These are phyloP conservation scores for Perognathus longimembris DNA, from an alignment of 2,113 vertebrate species.

Conservation along the genomic window DNA sequence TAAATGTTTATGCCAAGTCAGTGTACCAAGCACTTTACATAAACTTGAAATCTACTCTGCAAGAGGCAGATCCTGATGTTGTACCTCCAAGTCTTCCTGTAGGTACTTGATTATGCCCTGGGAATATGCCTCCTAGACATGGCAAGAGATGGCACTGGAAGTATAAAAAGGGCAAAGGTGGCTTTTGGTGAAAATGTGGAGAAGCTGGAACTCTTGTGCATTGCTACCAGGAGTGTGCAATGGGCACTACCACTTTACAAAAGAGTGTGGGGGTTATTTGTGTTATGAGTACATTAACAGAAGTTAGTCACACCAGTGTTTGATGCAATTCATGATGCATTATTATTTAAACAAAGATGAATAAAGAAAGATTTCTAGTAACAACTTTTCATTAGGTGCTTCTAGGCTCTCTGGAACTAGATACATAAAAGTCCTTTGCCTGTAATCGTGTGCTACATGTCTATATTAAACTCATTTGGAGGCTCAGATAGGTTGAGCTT, in stretches of 20 bases:
- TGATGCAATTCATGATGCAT: not conserved
- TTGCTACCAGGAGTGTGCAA: not conserved
- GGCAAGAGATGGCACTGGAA: constrained; percentile 5
- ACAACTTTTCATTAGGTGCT: not conserved
- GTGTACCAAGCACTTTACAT: not conserved
- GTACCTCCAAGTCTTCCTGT: not conserved
- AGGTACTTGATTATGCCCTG: not conserved
- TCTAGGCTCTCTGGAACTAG: not conserved
- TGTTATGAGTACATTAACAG: not conserved
- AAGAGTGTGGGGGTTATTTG: not conserved
- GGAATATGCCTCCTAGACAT: not conserved
- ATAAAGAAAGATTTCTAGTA: not conserved
- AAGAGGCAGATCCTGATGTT: not conserved
- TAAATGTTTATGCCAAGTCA: constrained; percentile 44
- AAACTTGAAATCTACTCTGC: constrained; percentile 3
- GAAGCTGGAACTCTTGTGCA: not conserved
- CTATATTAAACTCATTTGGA: not conserved
- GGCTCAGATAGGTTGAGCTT: not conserved
- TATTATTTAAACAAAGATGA: not conserved
- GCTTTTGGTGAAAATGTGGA: not conserved
- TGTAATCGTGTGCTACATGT: not conserved
- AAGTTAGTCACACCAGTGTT: not conserved
- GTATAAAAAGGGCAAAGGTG: not conserved
- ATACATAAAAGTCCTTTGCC: not conserved
- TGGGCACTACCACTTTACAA: not conserved